These are phyloP conservation scores for Zoanthus gigantus DNA, from an alignment of 92 coral and sea anemone genomes.

Conservation along the genomic window DNA sequence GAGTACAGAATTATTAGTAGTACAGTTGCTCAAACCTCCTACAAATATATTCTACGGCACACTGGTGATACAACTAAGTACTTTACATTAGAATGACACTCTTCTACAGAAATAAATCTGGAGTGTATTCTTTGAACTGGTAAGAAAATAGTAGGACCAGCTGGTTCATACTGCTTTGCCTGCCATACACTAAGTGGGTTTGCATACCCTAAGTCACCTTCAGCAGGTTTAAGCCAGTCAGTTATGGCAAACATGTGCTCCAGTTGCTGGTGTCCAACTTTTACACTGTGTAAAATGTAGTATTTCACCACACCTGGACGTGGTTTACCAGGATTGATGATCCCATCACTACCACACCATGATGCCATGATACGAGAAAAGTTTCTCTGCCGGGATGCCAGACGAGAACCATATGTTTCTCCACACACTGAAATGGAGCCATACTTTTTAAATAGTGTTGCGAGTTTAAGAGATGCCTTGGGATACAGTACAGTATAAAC, in stretches of 20 bases:
- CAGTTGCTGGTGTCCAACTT: conserved; percentile 32
- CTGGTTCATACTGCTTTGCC: conserved; percentile 36
- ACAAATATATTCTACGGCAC: conserved; percentile 30
- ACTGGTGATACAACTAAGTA: conserved; percentile 33
- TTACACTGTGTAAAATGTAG: conserved; percentile 42
- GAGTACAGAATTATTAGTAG: not conserved
- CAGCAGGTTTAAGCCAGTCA: conserved; percentile 29
- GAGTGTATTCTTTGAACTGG: conserved; percentile 20
- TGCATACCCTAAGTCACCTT: conserved; percentile 5
- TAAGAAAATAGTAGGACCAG: conserved; percentile 30
- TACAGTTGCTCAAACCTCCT: not conserved
- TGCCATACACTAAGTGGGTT: conserved; percentile 47
- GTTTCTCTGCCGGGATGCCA: conserved; percentile 48
- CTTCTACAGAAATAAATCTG: conserved; percentile 30
- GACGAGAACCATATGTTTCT: not conserved
- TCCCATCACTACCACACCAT: conserved; percentile 64
- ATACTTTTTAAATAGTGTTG: conserved; percentile 4
- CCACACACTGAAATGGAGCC: conserved; percentile 36
- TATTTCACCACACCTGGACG: conserved; percentile 49
- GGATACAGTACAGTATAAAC: conserved; percentile 37
- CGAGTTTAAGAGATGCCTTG: not conserved
- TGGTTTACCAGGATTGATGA: conserved; percentile 39
- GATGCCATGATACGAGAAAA: conserved; percentile 56
- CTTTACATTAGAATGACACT: conserved; percentile 6
- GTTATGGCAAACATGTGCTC: conserved; percentile 53